phyloP scores from a whole-genome alignment of 2,113 vertebrate species.

The Chrysemys picta region DNA sequence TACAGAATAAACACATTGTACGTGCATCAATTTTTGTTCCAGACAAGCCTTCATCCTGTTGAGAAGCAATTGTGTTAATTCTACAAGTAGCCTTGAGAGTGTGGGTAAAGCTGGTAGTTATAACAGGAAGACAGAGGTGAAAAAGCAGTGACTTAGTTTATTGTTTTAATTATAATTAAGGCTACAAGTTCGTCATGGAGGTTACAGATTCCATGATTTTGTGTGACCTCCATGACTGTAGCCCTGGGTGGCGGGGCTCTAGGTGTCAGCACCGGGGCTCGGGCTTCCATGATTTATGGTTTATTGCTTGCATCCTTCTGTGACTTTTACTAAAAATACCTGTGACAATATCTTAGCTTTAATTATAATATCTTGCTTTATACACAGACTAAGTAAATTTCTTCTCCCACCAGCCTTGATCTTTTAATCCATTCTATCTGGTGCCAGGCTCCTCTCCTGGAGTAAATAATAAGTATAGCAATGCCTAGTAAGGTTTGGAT shows the following conservation, averaged over 20 bases:
- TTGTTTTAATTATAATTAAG: not conserved
- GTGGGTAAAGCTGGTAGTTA: not conserved
- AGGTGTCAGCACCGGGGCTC: no score
- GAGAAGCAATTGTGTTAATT: not conserved
- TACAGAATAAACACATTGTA: not conserved
- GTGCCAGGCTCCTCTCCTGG: not conserved
- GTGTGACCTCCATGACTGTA: no score
- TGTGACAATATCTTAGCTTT: no score
- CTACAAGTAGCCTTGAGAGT: not conserved
- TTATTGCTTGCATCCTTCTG: no score
- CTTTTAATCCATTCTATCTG: not conserved
- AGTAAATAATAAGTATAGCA: not conserved
- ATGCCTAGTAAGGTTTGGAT: not conserved
- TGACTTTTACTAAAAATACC: no score
- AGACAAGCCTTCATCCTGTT: not conserved
- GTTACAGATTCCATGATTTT: no score
- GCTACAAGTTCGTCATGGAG: no score
- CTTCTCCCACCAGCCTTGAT: not conserved
- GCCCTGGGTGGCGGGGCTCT: no score
- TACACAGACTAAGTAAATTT: not conserved
- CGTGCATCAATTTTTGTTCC: not conserved
- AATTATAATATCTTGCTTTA: not conserved
- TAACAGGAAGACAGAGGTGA: not conserved
- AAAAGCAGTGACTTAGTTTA: not conserved
- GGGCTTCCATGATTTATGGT: no score